Percentiles rank a stretch among this genome's conserved stretches.
Evolutionary conservation across 1,140 invertebrate genomes (phyloP).

Genomic region (Hestina assimilis): DNA sequence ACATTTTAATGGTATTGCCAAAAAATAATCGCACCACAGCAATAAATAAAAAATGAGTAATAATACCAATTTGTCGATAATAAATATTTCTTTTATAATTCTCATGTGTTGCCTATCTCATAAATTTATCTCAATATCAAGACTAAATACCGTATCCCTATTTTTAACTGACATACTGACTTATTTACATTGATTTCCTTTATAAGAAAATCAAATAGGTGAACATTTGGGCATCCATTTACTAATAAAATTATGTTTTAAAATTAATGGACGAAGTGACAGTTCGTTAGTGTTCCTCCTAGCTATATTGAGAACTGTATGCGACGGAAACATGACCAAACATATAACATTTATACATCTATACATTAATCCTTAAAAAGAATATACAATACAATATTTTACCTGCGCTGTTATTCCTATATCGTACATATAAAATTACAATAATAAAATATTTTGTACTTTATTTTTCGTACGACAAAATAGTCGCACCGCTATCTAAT

Average conservation of each 20-base stretch:
- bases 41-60: constrained; percentile 51
- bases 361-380: constrained; percentile 69
- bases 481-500: constrained; percentile 61
- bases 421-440: constrained; percentile 74
- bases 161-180: constrained; percentile 60
- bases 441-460: constrained; percentile 78
- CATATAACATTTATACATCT: constrained; percentile 61
- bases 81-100: constrained; percentile 65
- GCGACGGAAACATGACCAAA: constrained; percentile 75
- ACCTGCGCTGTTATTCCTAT: constrained; percentile 68
- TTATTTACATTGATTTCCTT: constrained; percentile 72
- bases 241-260: constrained; percentile 74
- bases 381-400: constrained; percentile 59
- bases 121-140: constrained; percentile 57
- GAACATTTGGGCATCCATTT: constrained; percentile 65
- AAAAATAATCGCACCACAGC: constrained; percentile 48
- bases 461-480: constrained; percentile 64
- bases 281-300: constrained; percentile 75
- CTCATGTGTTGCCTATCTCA: constrained; percentile 57
- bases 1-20: constrained; percentile 31
- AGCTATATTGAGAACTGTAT: constrained; percentile 71
- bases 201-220: constrained; percentile 65
- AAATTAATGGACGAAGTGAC: constrained; percentile 78
- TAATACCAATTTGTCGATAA: constrained; percentile 56
- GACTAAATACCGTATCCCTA: constrained; percentile 69